phyloP scores from a whole-genome alignment of 1,140 invertebrate genomes.

The Lycorma delicatula region DNA sequence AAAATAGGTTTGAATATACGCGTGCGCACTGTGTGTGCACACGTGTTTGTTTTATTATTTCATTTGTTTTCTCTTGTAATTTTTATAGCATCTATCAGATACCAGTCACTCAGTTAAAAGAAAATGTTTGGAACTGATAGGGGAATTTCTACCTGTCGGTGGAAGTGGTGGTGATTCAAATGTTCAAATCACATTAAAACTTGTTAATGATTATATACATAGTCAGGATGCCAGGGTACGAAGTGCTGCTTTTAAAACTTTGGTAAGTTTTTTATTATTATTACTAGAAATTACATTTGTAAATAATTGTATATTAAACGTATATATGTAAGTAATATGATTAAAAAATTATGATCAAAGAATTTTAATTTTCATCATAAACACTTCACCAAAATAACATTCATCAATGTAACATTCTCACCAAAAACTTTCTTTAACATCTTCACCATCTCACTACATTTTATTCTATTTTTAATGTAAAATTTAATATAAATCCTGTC shows the following conservation, averaged over 20 bases:
- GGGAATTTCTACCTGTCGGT: conserved; percentile 46
- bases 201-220: conserved; percentile 70
- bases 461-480: too few relatives aligned
- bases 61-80: too few relatives aligned
- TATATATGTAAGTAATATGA: neutral
- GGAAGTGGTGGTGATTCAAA: conserved; percentile 42
- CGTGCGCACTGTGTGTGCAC: too few relatives aligned
- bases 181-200: conserved; percentile 49
- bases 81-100: conserved; percentile 53
- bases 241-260: conserved; percentile 74
- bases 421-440: too few relatives aligned
- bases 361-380: neutral
- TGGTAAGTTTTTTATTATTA: conserved; percentile 47
- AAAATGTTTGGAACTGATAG: conserved; percentile 66
- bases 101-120: conserved; percentile 69
- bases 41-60: too few relatives aligned
- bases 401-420: too few relatives aligned
- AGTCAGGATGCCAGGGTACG: conserved; percentile 86
- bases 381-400: too few relatives aligned
- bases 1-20: too few relatives aligned
- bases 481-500: too few relatives aligned
- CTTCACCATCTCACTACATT: too few relatives aligned
- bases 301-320: too few relatives aligned
- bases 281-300: too few relatives aligned
- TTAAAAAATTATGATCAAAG: neutral